Evolutionary conservation across 2,113 vertebrate genomes (phyloP).

Genomic region (Zapornia atra): DNA sequence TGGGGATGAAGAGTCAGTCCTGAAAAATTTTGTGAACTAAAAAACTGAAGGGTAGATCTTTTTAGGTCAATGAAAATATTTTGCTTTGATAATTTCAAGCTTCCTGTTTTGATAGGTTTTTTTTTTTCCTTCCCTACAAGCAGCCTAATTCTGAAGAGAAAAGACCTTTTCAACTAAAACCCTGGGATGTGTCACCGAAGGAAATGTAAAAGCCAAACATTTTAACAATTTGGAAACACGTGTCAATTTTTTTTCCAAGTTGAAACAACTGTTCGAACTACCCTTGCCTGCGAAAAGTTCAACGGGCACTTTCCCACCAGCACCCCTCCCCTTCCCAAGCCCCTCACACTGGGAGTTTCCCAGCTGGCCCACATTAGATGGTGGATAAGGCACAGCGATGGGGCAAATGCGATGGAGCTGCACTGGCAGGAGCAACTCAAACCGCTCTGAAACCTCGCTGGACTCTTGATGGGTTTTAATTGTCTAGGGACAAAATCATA

Average conservation of each 20-base stretch:
- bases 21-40: constrained; percentile 27
- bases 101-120: constrained; percentile 53
- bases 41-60: constrained; percentile 26
- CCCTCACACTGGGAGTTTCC: not conserved
- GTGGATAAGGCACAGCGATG: not conserved
- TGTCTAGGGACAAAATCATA: not conserved
- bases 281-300: not conserved
- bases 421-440: not conserved
- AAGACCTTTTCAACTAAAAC: constrained; percentile 46
- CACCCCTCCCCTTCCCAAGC: not conserved
- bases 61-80: constrained; percentile 62
- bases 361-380: not conserved
- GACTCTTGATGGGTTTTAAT: not conserved
- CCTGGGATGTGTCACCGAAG: constrained; percentile 41
- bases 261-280: not conserved
- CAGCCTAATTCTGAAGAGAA: constrained; percentile 28
- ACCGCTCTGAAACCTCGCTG: not conserved
- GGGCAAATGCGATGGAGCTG: not conserved
- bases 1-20: constrained; percentile 34
- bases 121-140: not conserved
- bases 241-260: not conserved
- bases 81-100: constrained; percentile 60
- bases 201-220: constrained; percentile 53
- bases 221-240: not conserved
- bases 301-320: not conserved